Evolutionary conservation across 2,113 vertebrate species (phyloP).

Genomic region (Polypterus senegalus): DNA sequence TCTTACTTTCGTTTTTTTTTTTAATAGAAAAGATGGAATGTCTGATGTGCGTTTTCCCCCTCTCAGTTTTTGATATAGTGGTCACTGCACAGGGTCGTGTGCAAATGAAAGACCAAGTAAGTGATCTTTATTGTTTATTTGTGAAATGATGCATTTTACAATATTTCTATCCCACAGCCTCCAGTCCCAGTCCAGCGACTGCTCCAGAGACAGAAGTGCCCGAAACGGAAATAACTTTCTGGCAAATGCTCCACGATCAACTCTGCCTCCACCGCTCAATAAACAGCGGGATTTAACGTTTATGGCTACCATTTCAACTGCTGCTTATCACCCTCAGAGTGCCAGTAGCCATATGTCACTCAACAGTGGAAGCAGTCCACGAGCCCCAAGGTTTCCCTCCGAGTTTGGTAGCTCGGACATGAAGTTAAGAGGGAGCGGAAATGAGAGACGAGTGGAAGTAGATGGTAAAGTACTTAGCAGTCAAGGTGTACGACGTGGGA

Average conservation of each 20-base stretch:
- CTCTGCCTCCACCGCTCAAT: constrained; percentile 18
- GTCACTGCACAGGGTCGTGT: too few relatives aligned
- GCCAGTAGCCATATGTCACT: constrained; percentile 27
- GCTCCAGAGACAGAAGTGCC: constrained; percentile 8
- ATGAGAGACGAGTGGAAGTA: constrained; percentile 19
- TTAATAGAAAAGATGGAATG: too few relatives aligned
- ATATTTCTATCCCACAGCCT: constrained; percentile 31
- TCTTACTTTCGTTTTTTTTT: background rate
- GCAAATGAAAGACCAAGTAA: too few relatives aligned
- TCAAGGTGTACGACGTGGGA: constrained; percentile 38
- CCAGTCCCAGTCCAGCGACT: constrained; percentile 41
- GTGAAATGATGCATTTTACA: too few relatives aligned
- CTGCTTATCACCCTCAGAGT: constrained; percentile 18
- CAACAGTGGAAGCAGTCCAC: background rate
- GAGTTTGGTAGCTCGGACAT: background rate
- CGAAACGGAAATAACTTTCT: constrained; percentile 15
- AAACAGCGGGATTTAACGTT: constrained; percentile 25
- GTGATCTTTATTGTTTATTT: too few relatives aligned
- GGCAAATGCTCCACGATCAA: constrained; percentile 38
- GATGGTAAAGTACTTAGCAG: constrained; percentile 10
- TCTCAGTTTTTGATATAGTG: background rate
- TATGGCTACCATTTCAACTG: background rate
- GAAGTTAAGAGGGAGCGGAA: constrained; percentile 8
- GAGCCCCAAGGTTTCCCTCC: constrained; percentile 16
- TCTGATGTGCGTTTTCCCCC: background rate